Evolutionary conservation across 1,140 invertebrate genomes (phyloP).

Genomic region (Helicoverpa zea): DNA sequence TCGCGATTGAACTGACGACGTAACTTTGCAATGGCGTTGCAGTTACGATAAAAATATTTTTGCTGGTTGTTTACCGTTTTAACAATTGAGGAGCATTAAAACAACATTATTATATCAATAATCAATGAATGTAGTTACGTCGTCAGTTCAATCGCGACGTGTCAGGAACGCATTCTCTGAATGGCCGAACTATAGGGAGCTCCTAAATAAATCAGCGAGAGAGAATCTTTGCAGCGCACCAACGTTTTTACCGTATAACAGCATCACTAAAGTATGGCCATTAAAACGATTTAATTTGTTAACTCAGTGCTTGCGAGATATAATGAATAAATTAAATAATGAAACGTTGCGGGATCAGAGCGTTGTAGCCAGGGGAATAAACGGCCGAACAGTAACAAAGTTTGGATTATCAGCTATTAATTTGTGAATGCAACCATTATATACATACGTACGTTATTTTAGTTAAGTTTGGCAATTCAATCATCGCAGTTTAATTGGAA

Average conservation of each 20-base stretch:
- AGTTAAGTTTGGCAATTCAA: background rate
- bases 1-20: too few relatives aligned
- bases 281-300: constrained; percentile 43
- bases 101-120: too few relatives aligned
- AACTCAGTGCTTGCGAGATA: constrained; percentile 32
- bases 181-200: too few relatives aligned
- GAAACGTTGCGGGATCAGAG: constrained; percentile 23
- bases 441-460: constrained; percentile 11
- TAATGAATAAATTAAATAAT: constrained; percentile 45
- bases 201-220: constrained; percentile 29
- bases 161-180: too few relatives aligned
- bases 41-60: too few relatives aligned
- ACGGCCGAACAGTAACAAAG: constrained; percentile 27
- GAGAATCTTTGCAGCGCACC: constrained; percentile 15
- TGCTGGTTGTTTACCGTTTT: too few relatives aligned
- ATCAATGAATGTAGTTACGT: too few relatives aligned
- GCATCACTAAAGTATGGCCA: constrained; percentile 32
- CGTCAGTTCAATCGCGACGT: too few relatives aligned
- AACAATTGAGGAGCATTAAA: too few relatives aligned
- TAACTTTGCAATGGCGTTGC: too few relatives aligned
- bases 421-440: constrained; percentile 13
- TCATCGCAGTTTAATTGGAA: background rate
- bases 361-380: constrained; percentile 21
- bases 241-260: constrained; percentile 32
- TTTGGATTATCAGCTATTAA: constrained; percentile 36